Evolutionary conservation across 2,888 invertebrate genomes (phyloP).

Genomic region (Tethea ocularis): DNA sequence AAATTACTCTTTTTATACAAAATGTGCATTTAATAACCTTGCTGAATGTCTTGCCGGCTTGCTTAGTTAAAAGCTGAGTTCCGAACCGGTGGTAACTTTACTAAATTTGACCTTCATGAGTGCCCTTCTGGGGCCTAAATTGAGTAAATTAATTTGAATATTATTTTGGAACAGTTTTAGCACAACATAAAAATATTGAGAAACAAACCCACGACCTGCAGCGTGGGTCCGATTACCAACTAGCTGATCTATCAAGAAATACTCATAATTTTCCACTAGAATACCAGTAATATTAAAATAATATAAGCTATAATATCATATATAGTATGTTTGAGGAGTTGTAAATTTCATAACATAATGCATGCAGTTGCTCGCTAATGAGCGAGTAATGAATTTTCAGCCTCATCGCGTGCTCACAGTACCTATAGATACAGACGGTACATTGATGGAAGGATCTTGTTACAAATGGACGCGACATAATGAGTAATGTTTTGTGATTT

Average conservation of each 20-base stretch:
- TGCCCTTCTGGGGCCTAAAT: too few species aligned
- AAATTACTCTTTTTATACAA: too few species aligned
- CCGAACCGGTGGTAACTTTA: too few species aligned
- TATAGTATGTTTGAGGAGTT: not conserved
- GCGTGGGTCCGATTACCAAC: too few species aligned
- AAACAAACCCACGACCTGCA: too few species aligned
- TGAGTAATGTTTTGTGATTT: not conserved
- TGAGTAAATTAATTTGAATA: too few species aligned
- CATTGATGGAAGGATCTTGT: not conserved
- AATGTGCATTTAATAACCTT: too few species aligned
- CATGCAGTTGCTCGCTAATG: conserved; percentile 48
- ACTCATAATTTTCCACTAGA: not conserved
- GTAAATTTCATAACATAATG: conserved; percentile 35
- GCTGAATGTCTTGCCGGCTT: too few species aligned
- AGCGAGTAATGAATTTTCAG: conserved; percentile 69
- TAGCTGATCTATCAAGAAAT: not conserved
- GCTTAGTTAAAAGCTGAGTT: too few species aligned
- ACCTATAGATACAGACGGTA: conserved; percentile 31
- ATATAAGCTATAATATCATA: not conserved
- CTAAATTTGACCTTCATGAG: too few species aligned
- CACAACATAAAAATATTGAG: too few species aligned
- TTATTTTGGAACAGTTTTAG: too few species aligned
- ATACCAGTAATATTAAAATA: not conserved
- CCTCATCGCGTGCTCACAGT: conserved; percentile 47
- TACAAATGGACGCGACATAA: conserved; percentile 11